Evolutionary conservation across 2,113 vertebrate genomes (phyloP).

Genomic region (Rhynchopsitta pachyrhyncha): DNA sequence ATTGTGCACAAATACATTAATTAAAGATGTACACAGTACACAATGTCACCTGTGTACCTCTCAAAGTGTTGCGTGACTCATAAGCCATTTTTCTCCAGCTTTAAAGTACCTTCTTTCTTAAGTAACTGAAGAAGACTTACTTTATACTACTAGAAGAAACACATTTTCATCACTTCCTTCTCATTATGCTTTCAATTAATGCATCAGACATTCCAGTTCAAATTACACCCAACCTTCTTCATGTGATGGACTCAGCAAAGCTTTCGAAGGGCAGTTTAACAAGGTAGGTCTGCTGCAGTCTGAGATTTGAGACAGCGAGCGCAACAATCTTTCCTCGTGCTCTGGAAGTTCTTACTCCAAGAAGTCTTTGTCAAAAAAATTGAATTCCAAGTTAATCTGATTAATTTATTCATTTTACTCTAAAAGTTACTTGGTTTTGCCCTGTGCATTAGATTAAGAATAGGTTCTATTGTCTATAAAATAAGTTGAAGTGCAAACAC

Average conservation of each 20-base stretch:
- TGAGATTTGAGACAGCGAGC: neutral
- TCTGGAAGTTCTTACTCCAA: conserved; percentile 10
- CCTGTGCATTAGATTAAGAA: neutral
- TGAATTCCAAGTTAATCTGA: conserved; percentile 34
- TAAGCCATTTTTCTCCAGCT: neutral
- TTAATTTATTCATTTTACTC: conserved; percentile 20
- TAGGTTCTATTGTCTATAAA: neutral
- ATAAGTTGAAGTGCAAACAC: neutral
- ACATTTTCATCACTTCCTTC: neutral
- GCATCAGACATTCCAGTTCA: neutral
- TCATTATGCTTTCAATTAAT: neutral
- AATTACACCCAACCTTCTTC: neutral
- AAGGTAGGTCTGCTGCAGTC: neutral
- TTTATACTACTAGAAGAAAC: neutral
- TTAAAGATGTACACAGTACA: neutral
- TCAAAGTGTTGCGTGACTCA: rapidly evolving
- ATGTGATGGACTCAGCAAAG: neutral
- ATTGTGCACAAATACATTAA: neutral
- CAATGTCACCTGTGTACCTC: neutral
- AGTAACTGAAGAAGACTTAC: neutral
- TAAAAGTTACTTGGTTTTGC: neutral
- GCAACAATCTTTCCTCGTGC: neutral
- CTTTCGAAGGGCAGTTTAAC: neutral
- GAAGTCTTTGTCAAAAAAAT: conserved; percentile 17
- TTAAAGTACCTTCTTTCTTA: neutral